These are phyloP conservation scores for Hemitrygon akajei DNA, from an alignment of 2,797 vertebrate genomes.

Conservation along the genomic window DNA sequence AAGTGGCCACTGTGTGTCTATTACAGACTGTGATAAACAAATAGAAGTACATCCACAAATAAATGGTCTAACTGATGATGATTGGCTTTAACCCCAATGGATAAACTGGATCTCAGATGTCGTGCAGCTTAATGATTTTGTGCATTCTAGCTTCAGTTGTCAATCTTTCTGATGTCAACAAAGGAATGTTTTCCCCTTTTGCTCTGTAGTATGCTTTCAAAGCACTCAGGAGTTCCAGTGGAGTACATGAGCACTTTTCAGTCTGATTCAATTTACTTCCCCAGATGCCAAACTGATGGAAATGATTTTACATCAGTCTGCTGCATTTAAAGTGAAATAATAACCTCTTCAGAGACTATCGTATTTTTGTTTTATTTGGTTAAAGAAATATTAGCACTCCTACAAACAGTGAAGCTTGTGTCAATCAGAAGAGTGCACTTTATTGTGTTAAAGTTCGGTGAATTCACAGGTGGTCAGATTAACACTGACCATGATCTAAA, in stretches of 20 bases:
- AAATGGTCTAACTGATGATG: neutral
- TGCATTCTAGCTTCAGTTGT: neutral
- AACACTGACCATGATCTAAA: neutral
- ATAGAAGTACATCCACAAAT: neutral
- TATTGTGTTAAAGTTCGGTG: neutral
- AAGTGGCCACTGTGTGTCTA: too few relatives aligned
- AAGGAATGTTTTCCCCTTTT: neutral
- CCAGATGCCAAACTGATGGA: neutral
- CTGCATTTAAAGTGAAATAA: neutral
- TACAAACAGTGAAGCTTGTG: neutral
- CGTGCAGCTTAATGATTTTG: neutral
- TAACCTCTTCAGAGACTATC: neutral
- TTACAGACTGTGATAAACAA: neutral
- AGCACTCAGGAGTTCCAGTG: neutral
- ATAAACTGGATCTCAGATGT: neutral
- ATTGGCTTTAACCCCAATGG: neutral
- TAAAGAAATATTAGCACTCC: neutral
- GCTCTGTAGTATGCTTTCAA: neutral
- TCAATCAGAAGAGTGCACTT: neutral
- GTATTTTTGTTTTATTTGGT: neutral
- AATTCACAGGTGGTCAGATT: neutral
- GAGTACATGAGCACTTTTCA: neutral
- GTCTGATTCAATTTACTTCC: neutral
- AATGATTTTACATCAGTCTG: neutral
- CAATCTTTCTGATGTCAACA: neutral